These are phyloP conservation scores for Carassius gibelio DNA, from an alignment of 2,113 vertebrate species.

Conservation along the genomic window DNA sequence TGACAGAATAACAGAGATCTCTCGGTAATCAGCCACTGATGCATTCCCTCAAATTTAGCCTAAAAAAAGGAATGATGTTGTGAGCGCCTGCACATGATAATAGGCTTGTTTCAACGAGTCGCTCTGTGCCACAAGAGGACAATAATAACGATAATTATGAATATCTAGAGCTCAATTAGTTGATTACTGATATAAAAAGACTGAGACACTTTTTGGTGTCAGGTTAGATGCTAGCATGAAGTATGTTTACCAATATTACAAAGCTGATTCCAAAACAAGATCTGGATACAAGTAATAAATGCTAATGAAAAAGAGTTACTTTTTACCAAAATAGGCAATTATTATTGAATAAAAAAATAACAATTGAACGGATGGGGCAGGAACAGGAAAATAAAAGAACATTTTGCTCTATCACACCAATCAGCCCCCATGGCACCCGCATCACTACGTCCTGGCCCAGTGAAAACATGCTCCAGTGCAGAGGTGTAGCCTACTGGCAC, in stretches of 20 bases:
- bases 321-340: neutral
- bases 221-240: neutral
- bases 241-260: neutral
- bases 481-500: constrained; percentile 59
- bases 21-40: constrained; percentile 10
- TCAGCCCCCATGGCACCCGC: constrained; percentile 33
- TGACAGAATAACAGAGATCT: constrained; percentile 8
- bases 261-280: neutral
- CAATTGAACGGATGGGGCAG: neutral
- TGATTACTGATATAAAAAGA: neutral
- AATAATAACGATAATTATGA: neutral
- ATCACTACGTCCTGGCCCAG: constrained; percentile 50
- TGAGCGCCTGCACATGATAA: constrained; percentile 46
- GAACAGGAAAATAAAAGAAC: constrained; percentile 44
- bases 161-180: constrained; percentile 7
- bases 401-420: constrained; percentile 49
- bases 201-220: neutral
- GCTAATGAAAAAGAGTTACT: neutral
- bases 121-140: neutral
- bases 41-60: constrained; percentile 41
- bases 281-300: neutral
- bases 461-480: constrained; percentile 51
- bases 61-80: constrained; percentile 53
- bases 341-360: neutral
- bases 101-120: neutral